phyloP scores from a whole-genome alignment of 2,113 vertebrate genomes.

The Triplophysa rosa region DNA sequence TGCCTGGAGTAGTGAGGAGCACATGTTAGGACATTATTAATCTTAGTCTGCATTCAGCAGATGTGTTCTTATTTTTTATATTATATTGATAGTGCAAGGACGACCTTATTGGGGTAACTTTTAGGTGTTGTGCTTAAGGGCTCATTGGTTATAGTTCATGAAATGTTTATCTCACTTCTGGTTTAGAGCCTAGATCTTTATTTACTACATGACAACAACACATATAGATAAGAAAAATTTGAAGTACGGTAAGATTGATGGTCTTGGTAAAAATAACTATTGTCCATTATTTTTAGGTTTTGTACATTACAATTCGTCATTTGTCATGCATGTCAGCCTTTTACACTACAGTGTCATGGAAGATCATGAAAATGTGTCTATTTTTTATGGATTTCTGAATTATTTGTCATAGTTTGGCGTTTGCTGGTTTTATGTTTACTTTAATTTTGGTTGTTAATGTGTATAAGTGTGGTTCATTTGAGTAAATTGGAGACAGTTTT shows the following conservation, averaged over 20 bases:
- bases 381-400: background rate
- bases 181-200: no score
- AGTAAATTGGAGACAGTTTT: background rate
- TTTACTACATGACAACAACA: no score
- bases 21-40: conserved; percentile 10
- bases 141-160: no score
- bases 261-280: no score
- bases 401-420: background rate
- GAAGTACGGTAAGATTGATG: no score
- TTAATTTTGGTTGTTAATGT: background rate
- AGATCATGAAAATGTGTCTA: no score
- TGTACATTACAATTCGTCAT: no score
- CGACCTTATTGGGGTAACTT: background rate
- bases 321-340: no score
- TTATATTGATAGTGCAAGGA: background rate
- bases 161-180: no score
- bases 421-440: background rate
- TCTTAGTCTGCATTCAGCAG: background rate
- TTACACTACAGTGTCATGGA: no score
- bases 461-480: background rate
- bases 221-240: no score
- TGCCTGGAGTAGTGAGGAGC: background rate
- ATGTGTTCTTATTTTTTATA: background rate
- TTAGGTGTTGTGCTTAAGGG: background rate
- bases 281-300: no score